Conservation (phyloP, 2,888 invertebrate species). For the Serripes groenlandicus region DNA sequence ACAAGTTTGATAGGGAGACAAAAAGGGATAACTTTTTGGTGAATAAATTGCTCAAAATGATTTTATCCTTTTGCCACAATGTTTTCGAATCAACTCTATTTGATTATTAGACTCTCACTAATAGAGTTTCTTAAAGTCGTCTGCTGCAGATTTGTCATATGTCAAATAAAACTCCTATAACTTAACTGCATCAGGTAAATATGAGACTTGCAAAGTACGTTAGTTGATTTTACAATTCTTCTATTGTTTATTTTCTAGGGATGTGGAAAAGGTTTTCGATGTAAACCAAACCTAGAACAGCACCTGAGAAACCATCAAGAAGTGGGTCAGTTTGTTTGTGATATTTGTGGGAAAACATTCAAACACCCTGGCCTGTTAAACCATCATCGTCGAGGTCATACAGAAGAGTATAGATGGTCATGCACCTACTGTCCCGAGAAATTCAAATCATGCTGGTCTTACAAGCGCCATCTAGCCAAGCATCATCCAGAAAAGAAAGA, state of each 20-base stretch:
- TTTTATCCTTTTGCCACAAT: not conserved
- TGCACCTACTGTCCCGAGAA: constrained; percentile 53
- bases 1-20: too few relatives aligned
- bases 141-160: too few relatives aligned
- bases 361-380: constrained; percentile 46
- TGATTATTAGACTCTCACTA: too few relatives aligned
- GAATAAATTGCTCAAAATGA: too few relatives aligned
- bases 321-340: constrained; percentile 45
- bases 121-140: too few relatives aligned
- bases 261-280: constrained; percentile 52
- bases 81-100: too few relatives aligned
- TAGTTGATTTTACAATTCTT: not conserved
- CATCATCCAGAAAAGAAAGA: constrained; percentile 39
- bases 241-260: constrained; percentile 47
- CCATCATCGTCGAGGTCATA: constrained; percentile 51
- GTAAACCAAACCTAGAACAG: constrained; percentile 33
- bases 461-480: constrained; percentile 46
- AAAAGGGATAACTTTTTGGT: too few relatives aligned
- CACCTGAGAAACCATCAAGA: constrained; percentile 45
- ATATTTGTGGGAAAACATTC: constrained; percentile 54
- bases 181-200: too few relatives aligned
- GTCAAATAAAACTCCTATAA: too few relatives aligned
- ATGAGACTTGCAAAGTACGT: not conserved
- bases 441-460: constrained; percentile 42
- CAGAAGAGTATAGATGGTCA: constrained; percentile 42